Base-by-base conservation (phyloP, 1,140 invertebrate species). In the Amphibalanus amphitrite region DNA sequence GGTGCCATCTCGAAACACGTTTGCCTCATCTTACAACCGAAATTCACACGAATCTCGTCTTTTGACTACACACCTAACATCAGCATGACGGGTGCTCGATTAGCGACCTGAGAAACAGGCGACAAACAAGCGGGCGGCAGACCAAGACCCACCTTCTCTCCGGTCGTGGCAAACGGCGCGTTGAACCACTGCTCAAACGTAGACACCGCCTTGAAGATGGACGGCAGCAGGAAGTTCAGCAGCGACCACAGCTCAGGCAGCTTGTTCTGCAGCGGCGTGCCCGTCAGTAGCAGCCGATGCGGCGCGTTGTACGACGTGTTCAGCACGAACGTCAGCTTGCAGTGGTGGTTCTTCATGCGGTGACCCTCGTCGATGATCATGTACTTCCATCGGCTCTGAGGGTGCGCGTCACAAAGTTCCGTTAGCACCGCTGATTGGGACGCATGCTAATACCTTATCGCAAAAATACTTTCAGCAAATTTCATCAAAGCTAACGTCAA, bases 291-390 rank as follows among this genome's bases (percentile, higher is more conserved):
- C 47, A 99, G 80, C 38, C 97, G 87, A 82, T 98, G 94, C 13
- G 95, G 93, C 23, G 95, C 94, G 72, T 88, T 85, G 81, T 99
- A 99, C 82, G 97, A 92, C 0, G 93, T 97, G 80, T 98, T 98
- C 28, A 99, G 82, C 38, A 87, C 83, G 81, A 97, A 92, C 0
- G 97, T 99, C 73, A 99, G 82, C 81, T 99, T 99, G 82, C 96
- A 98, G 80, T 98, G 96, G 82, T 99, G 97, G 81, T 99, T 99
- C 82, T 99, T 99, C 95, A 99, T 98, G 76, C 97, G 87, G 82
- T 99, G 97, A 77, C 97, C 97, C 82, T 99, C 97, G 81, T 99
- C 97, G 77, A 99, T 99, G 72, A 99, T 98, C 95, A 99, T 98
- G 79, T 98, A 98, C 79, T 97, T 97, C 95, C 95, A 98, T 76